These are phyloP conservation scores for Saguinus imperator DNA, from an alignment of 2,113 vertebrate genomes.

Conservation along the genomic window DNA sequence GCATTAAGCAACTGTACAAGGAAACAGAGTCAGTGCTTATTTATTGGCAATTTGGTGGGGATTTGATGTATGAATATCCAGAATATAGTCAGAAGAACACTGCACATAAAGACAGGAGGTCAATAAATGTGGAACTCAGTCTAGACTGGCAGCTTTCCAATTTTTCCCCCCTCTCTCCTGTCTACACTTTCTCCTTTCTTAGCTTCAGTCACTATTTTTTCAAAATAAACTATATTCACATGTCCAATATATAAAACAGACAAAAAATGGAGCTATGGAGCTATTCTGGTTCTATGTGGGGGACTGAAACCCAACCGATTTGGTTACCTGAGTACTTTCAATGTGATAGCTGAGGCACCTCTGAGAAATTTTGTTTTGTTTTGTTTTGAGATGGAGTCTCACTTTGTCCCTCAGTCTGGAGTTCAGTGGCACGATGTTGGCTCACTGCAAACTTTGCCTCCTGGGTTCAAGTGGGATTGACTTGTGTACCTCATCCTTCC, in stretches of 20 bases:
- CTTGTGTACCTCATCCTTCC: too few species aligned
- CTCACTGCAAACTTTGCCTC: too few species aligned
- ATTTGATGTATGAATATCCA: neutral
- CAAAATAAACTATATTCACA: neutral
- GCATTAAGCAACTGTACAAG: neutral
- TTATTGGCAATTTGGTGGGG: neutral
- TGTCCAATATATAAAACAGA: neutral
- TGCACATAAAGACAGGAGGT: neutral
- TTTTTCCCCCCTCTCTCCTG: rapidly evolving
- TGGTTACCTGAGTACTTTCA: neutral
- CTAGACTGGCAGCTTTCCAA: neutral
- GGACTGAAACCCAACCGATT: neutral
- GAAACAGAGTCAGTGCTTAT: neutral
- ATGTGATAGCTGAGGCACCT: neutral
- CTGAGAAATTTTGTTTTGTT: neutral
- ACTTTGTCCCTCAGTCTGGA: too few species aligned
- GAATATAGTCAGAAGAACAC: neutral
- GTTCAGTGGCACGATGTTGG: too few species aligned
- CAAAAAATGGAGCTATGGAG: neutral
- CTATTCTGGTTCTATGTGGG: neutral
- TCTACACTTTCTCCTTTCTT: neutral
- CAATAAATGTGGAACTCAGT: neutral
- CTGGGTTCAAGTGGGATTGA: too few species aligned
- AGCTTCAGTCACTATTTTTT: neutral
- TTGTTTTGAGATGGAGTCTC: too few species aligned